Evolutionary conservation across 2,888 invertebrate species (phyloP).

Genomic region (Drosophila hawaiiensis): DNA sequence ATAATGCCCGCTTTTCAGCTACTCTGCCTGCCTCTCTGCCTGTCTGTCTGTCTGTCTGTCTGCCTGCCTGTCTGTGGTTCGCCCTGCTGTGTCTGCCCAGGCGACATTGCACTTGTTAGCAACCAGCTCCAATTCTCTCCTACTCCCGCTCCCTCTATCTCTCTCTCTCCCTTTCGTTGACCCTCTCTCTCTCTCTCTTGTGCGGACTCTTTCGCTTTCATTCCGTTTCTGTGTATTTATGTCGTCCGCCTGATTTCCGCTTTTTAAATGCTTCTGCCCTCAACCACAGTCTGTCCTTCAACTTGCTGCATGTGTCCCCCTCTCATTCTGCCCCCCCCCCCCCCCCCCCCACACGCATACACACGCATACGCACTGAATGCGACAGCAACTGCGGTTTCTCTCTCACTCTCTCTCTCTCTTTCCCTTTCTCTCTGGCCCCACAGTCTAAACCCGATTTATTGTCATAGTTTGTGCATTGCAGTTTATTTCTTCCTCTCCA

Average conservation of each 20-base stretch:
- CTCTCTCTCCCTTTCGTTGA: background rate
- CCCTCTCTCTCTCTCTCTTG: background rate
- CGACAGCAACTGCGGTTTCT: conserved; percentile 21
- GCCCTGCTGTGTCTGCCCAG: conserved; percentile 3
- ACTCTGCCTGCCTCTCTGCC: conserved; percentile 4
- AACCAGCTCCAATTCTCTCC: background rate
- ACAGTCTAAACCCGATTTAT: conserved; percentile 61
- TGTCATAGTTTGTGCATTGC: conserved; percentile 60
- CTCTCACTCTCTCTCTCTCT: background rate
- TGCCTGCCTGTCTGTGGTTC: background rate
- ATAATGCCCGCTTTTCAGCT: background rate
- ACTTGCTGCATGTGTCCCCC: conserved; percentile 8
- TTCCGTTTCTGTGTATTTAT: conserved; percentile 57
- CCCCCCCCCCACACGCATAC: conserved; percentile 10
- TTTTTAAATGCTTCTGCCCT: conserved; percentile 74
- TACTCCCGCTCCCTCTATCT: background rate
- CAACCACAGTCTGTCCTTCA: conserved; percentile 53
- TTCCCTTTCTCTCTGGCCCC: conserved; percentile 18
- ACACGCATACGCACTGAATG: conserved; percentile 27
- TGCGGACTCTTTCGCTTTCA: conserved; percentile 8
- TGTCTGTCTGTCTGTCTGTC: conserved; percentile 1
- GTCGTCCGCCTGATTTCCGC: conserved; percentile 77
- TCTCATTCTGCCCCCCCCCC: background rate
- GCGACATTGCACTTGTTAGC: conserved; percentile 44
- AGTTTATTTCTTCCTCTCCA: conserved; percentile 42